A percentile compares a stretch with the other conserved stretches of the same genome.
Evolutionary conservation across 1,140 invertebrate species (phyloP).

Genomic region (Sesamia nonagrioides): DNA sequence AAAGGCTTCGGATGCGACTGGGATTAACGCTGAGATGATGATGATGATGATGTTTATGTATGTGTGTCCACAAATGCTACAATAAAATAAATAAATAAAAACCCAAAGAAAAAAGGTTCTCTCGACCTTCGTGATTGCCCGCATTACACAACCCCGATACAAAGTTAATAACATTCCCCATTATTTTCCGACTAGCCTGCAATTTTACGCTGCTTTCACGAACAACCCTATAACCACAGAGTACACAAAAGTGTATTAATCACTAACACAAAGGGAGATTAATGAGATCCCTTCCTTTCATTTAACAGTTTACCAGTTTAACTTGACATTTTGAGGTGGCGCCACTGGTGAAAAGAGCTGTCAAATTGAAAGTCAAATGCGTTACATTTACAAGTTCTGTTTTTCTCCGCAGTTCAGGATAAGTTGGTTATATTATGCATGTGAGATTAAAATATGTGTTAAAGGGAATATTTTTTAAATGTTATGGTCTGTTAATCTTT

Average conservation of each 20-base stretch:
- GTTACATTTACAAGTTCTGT: background rate
- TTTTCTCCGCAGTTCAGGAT: background rate
- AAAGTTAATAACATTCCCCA: too few species aligned
- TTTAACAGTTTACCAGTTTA: background rate
- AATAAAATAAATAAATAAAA: too few species aligned
- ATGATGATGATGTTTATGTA: too few species aligned
- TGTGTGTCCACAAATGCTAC: too few species aligned
- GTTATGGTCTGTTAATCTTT: background rate
- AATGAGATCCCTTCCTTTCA: slow-evolving; percentile 32
- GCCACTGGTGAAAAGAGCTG: background rate
- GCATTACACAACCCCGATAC: too few species aligned
- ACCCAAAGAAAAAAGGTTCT: too few species aligned
- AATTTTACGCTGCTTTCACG: too few species aligned
- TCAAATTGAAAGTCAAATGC: background rate
- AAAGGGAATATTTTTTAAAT: slow-evolving; percentile 1
- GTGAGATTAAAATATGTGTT: background rate
- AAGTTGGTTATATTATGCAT: background rate
- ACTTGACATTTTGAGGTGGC: background rate
- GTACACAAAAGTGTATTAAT: slow-evolving; percentile 49
- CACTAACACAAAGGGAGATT: slow-evolving; percentile 46
- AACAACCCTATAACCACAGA: background rate
- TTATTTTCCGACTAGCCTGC: too few species aligned
- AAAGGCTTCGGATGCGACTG: too few species aligned
- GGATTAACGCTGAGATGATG: too few species aligned
- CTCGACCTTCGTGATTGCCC: too few species aligned